Percentiles rank a stretch among this genome's conserved stretches.
Evolutionary conservation across 1,140 invertebrate species (phyloP).

Genomic region (Coelopa frigida): DNA sequence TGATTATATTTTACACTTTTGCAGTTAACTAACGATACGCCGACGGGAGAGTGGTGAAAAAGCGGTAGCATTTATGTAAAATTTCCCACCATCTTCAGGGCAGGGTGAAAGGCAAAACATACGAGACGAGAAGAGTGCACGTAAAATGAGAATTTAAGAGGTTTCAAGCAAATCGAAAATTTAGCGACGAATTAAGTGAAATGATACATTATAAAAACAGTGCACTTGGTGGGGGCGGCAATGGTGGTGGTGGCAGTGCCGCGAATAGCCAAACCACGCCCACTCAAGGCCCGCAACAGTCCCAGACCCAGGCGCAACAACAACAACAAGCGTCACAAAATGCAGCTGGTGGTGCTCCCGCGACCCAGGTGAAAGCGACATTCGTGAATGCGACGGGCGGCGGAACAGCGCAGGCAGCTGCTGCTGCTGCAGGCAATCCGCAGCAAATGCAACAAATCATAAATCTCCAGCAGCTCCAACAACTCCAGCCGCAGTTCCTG

Average conservation of each 20-base stretch:
- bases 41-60: neutral
- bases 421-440: conserved; percentile 8
- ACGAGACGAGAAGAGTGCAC: neutral
- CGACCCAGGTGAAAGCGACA: conserved; percentile 21
- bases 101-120: neutral
- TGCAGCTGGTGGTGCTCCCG: conserved; percentile 9
- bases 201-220: conserved; percentile 11
- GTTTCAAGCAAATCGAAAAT: neutral
- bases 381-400: conserved; percentile 12
- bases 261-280: conserved; percentile 1
- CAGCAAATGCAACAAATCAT: conserved; percentile 35
- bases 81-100: neutral
- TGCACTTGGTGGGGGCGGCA: conserved; percentile 5
- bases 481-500: conserved; percentile 24
- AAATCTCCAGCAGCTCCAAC: conserved; percentile 38
- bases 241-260: conserved; percentile 2
- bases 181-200: neutral
- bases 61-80: neutral
- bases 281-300: neutral
- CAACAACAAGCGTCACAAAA: conserved; percentile 15
- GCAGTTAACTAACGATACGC: neutral
- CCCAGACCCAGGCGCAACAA: conserved; percentile 6
- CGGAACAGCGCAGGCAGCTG: neutral
- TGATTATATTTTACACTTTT: neutral
- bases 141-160: neutral